Evolutionary conservation across 2,113 vertebrate species (phyloP), one percentile per base, ranked within the genome.

Genomic region (Panthera uncia): DNA sequence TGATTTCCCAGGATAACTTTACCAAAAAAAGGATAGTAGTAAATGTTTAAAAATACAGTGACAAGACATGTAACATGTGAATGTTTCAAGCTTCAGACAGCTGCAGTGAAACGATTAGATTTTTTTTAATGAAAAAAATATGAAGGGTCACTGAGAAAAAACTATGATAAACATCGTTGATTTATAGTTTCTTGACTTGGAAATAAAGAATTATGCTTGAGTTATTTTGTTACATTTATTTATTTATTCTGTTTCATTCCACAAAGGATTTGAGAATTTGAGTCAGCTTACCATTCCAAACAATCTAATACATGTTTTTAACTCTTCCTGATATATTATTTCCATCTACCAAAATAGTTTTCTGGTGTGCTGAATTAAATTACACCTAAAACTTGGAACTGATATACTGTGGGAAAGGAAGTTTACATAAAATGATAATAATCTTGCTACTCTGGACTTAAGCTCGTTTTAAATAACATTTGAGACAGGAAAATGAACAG

Each of bases 341-440:
- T 94, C 45, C 69, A 95, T 41, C 36, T 74, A 66, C 76, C 78
- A 95, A 95, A 95, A 94, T 36, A 96, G 85, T 86, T 92, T 95
- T 89, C 89, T 91, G 55, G 57, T 88, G 48, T 66, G 19, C 2
- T 94, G 88, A 95, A 93, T 98, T 91, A 94, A 95, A 96, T 94
- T 95, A 97, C 63, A 92, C 50, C 45, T 50, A 0, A 91, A 95
- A 94, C 96, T 92, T 95, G 97, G 38, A 96, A 94, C 7, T 91
- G 61, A 96, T 68, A 83, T 9, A 73, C 61, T 91, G 25, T 83
- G 68, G 76, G 48, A 89, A 93, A 91, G n/a, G 81, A 88, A 79
- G 85, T 96, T 95, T 76, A 82, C 21, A 78, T 74, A 84, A 86
- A 96, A 38, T 93, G 80, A 91, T 88, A 95, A 85, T 74, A 66